Evolutionary conservation across 2,797 vertebrate genomes (phyloP).

Genomic region (Esox lucius): DNA sequence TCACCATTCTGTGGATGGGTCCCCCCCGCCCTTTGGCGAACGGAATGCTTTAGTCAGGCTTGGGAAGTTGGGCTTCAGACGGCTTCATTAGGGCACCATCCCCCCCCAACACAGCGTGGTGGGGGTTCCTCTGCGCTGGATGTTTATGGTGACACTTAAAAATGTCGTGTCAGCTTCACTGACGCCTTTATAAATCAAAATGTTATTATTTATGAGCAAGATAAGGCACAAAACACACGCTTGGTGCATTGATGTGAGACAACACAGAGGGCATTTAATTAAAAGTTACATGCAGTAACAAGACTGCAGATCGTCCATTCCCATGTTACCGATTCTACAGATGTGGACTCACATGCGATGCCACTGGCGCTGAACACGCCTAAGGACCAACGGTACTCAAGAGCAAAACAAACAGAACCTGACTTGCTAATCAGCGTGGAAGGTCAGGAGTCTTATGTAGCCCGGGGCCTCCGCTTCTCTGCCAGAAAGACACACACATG

Average conservation of each 20-base stretch:
- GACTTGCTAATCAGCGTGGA: not conserved
- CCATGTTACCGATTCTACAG: not conserved
- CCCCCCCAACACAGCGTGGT: not conserved
- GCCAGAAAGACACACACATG: not conserved
- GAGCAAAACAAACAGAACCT: not conserved
- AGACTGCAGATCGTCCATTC: not conserved
- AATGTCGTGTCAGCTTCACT: constrained; percentile 4
- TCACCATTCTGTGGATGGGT: constrained; percentile 8
- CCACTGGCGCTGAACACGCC: constrained; percentile 19
- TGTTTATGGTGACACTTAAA: constrained; percentile 6
- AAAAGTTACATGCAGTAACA: not conserved
- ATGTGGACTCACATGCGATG: constrained; percentile 22
- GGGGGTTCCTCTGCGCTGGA: not conserved
- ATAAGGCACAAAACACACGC: constrained; percentile 11
- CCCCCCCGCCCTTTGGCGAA: not conserved
- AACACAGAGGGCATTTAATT: constrained; percentile 8
- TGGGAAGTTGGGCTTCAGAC: constrained; percentile 12
- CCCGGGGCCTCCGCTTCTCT: not conserved
- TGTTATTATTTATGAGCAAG: constrained; percentile 9
- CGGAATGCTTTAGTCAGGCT: constrained; percentile 13
- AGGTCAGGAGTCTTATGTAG: constrained; percentile 7
- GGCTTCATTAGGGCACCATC: constrained; percentile 15
- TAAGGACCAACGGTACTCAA: not conserved
- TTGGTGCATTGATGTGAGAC: constrained; percentile 2
- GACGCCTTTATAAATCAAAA: not conserved